Conservation (phyloP, 2,888 invertebrate genomes). For the Ecdyonurus torrentis region DNA sequence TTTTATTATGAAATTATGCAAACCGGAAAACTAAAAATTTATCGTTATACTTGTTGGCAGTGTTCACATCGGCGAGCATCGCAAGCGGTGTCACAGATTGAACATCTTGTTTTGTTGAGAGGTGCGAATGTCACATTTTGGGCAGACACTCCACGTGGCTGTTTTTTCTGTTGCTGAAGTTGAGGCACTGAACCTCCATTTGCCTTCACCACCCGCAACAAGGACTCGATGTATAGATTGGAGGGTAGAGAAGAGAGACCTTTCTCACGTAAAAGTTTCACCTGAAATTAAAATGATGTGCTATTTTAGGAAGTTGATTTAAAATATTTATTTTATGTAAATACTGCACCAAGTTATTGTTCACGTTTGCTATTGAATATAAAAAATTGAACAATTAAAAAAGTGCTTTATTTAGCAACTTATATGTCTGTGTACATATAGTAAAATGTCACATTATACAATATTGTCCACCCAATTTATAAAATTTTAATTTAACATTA, state of each 20-base stretch:
- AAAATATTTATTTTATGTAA: too few relatives aligned
- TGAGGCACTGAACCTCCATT: conserved; percentile 11
- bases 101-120: conserved; percentile 18
- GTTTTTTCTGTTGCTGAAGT: conserved; percentile 12
- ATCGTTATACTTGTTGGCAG: conserved; percentile 38
- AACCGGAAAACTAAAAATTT: neutral
- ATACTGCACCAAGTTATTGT: too few relatives aligned
- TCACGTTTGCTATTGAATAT: too few relatives aligned
- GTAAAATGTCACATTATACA: too few relatives aligned
- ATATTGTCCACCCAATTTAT: too few relatives aligned
- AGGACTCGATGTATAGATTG: conserved; percentile 46
- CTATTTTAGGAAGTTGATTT: too few relatives aligned
- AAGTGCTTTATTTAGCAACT: too few relatives aligned
- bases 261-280: neutral
- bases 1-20: too few relatives aligned
- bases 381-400: too few relatives aligned
- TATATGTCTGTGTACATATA: too few relatives aligned
- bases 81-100: conserved; percentile 24
- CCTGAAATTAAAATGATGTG: too few relatives aligned
- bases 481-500: too few relatives aligned
- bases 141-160: conserved; percentile 26
- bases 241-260: conserved; percentile 31
- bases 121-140: conserved; percentile 18
- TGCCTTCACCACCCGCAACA: conserved; percentile 33
- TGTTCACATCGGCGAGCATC: conserved; percentile 32